Evolutionary conservation across 2,113 vertebrate species (phyloP), one percentile per base, ranked within the genome.

Genomic region (Indicator maculatus): DNA sequence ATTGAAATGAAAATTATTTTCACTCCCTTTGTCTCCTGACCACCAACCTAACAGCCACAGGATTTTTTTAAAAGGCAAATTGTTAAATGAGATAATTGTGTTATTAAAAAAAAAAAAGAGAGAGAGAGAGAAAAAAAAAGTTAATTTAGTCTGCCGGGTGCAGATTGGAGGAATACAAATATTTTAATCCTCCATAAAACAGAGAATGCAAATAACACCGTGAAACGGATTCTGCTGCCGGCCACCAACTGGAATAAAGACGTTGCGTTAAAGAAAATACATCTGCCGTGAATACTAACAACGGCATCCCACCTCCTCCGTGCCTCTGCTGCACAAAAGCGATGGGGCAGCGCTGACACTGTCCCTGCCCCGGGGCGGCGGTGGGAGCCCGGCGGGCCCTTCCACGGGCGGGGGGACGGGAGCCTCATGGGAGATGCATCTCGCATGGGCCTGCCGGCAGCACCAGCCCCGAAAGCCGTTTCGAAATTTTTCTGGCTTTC

Each of bases 1-100:
- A 98, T 98, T 98, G 98, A 98, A 98, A 99, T 98, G 98, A 98
- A 99, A 99, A 99, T 99, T 98, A 99, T 99, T 99, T 99, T 98
- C 98, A 98, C 99, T 99, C 98, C 97, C 98, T 98, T 98, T 98
- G 98, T 98, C 98, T 98, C 97, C 97, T 98, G 98, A 97, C 98
- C 97, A 98, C 98, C 97, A 98, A 98, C 96, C 97, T 97, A 98
- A 98, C 96, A 97, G 97, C 84, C 97, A 93, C 91, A 79, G 96
- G 96, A 91, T 89, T 90, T 96, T 90, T 96, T 92, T 94, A 52
- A 47, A 90, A 97, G 91, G 96, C 97, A 97, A 98, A 97, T 96
- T 96, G 97, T 96, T 97, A 97, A 98, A 98, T 96, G 96, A 97
- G 97, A 97, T 97, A 97, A 98, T 98, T 98, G 97, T 86, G 80